Percentiles rank a stretch among this genome's conserved stretches.
Conservation (phyloP, 2,888 invertebrate species). For the Lymantria dispar region DNA sequence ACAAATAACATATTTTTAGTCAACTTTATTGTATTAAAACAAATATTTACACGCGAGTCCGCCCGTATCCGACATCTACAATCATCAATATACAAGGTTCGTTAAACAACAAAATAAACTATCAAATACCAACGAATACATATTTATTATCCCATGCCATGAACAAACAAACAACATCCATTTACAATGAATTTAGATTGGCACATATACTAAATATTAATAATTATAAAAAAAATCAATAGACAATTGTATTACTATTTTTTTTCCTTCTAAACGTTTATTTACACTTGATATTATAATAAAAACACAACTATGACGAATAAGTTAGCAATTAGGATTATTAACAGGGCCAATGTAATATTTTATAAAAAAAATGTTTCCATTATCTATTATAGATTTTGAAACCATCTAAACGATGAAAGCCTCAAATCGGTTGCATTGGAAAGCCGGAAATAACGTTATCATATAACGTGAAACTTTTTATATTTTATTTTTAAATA, state of each 20-base stretch:
- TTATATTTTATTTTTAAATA: no score
- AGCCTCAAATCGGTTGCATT: no score
- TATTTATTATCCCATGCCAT: slow-evolving; percentile 32
- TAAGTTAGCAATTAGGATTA: slow-evolving; percentile 24
- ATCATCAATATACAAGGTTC: slow-evolving; percentile 23
- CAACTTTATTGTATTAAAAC: slow-evolving; percentile 41
- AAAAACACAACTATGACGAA: slow-evolving; percentile 18
- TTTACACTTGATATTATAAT: slow-evolving; percentile 30
- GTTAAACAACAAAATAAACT: slow-evolving; percentile 36
- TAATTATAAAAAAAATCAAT: slow-evolving; percentile 33
- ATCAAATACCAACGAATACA: slow-evolving; percentile 30
- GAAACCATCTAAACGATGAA: no score
- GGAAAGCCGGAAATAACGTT: no score
- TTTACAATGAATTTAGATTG: slow-evolving; percentile 37
- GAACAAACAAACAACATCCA: slow-evolving; percentile 31
- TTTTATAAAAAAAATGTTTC: no score
- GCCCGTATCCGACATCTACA: slow-evolving; percentile 27
- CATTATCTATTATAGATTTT: no score
- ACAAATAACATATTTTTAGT: slow-evolving; percentile 21
- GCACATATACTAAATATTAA: slow-evolving; percentile 29
- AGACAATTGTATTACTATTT: slow-evolving; percentile 33
- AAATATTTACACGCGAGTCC: slow-evolving; percentile 36
- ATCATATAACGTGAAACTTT: no score
- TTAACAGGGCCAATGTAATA: not conserved
- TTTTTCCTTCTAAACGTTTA: slow-evolving; percentile 31